Conservation (phyloP, 2,113 vertebrate species). For the Eurystomus gularis region DNA sequence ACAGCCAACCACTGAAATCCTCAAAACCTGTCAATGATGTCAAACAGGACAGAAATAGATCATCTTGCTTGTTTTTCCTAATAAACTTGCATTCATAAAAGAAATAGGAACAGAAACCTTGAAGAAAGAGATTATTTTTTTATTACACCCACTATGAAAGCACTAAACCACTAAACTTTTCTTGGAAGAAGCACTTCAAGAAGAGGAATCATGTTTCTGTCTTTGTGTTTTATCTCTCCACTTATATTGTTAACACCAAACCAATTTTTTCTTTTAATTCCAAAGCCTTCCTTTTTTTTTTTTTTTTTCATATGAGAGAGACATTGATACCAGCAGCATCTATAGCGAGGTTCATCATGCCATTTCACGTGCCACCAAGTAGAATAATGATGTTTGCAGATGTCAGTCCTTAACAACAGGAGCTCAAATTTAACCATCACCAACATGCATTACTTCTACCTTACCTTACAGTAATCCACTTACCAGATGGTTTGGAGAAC, state of each 20-base stretch:
- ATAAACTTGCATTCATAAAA: not conserved
- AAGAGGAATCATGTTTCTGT: not conserved
- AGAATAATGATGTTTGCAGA: not conserved
- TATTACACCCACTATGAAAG: not conserved
- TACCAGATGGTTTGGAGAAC: not conserved
- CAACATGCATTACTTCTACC: not conserved
- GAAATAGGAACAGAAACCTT: not conserved
- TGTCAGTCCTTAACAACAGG: not conserved
- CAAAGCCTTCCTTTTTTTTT: not conserved
- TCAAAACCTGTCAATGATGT: not conserved
- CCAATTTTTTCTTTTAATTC: not conserved
- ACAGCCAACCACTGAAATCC: not conserved
- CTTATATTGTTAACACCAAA: not conserved
- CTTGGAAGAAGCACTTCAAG: not conserved
- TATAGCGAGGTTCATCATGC: not conserved
- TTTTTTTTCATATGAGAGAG: not conserved
- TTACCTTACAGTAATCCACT: not conserved
- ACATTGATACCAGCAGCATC: not conserved
- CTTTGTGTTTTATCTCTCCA: not conserved
- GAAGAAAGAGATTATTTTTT: not conserved
- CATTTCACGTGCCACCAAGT: not conserved
- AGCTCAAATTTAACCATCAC: not conserved
- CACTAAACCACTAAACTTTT: not conserved
- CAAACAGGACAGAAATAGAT: constrained; percentile 15
- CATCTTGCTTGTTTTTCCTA: not conserved